Base-by-base conservation (phyloP, 2,113 vertebrate genomes). In the Cisticola juncidis region DNA sequence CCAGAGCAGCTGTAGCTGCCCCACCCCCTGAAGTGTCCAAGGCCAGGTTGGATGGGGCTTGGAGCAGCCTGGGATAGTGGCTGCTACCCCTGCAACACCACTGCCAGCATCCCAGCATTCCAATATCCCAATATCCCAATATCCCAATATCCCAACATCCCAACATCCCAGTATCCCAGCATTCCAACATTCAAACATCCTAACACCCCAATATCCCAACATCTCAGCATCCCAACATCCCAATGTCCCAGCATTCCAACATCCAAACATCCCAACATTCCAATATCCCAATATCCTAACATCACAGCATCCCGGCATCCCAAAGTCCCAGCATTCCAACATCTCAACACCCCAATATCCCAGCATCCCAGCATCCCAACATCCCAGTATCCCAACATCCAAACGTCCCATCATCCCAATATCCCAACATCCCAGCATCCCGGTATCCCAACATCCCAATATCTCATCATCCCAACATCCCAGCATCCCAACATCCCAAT, bases 191-290 rank as follows among this genome's bases (percentile, higher is more conserved):
- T 14, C 26, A 35, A 51, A 1, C 0, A 45, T 19, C 38, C 38
- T 31, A 35, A 3, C 2, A 71, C 24, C 40, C 31, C 53, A 70
- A 1, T 1, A 50, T 50, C 19, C 14, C 26, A 38, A 0, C 1
- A 68, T 26, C 16, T 23, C 36, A 50, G 0, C 1, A 35, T 10
- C 5, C 33, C 53, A 69, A 2, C 0, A 69, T 16, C 7, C 26
- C 66, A 38, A 1, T 1, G 48, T 35, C 10, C 17, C 33, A 35
- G 0, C 0, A 66, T n/a, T 6, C 23, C 62, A 65, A 2, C 1
- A 64, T 44, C 61, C 60, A 26, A n/a, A 4, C 5, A 57, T 6
- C 57, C n/a, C 22, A 36, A 5, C 4, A 35, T 24, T 6, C 22
- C 22, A 58, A 1, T 9, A 58, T 35, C n/a, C n/a, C n/a, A 58